Base-by-base conservation (phyloP, 2,888 invertebrate genomes). In the Nemotelus pantherinus region DNA sequence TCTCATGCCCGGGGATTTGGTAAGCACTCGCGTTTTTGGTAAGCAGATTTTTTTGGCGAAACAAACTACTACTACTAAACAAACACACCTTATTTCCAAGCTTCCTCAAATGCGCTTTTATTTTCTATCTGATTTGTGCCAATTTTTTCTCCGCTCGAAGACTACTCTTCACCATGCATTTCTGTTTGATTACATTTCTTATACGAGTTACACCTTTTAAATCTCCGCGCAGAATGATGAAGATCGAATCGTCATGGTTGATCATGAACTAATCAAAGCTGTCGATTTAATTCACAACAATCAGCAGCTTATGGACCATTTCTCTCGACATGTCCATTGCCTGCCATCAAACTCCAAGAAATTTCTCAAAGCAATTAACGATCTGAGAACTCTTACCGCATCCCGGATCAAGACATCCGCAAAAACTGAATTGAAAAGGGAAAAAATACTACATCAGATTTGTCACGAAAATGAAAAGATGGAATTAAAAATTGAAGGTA, bases 401-500 rank as follows among this genome's bases (percentile, higher is more conserved):
- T 76, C 80, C n/a, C 80, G 82, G 7, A 70, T 83, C 3, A 80
- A 79, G n/a, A 82, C 81, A 50, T 80, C 82, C 0, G 82, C 82
- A 0, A 72, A 80, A 48, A 78, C 80, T 2, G 82, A 82, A 78
- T 70, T 82, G 50, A 76, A 71, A 10, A 81, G 80, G 44, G 82
- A 83, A 71, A 82, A 81, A 76, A 77, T 77, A 53, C 78, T 82
- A 10, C 82, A 83, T 78, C 78, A 81, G 64, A 76, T 82, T n/a
- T 81, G 77, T 75, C 81, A 82, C 78, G 81, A 82, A 74, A 82
- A 82, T 78, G 80, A 82, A 64, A 77, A 64, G 39, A 47, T 80
- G 48, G 80, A 82, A 65, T 81, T 70, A 44, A 81, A 80, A 77
- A 81, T 82, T 70, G 57, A 75, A 67, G 80, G 83, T 81, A 79